Base-by-base conservation (phyloP, 2,888 invertebrate species). In the Poecilus cupreus region DNA sequence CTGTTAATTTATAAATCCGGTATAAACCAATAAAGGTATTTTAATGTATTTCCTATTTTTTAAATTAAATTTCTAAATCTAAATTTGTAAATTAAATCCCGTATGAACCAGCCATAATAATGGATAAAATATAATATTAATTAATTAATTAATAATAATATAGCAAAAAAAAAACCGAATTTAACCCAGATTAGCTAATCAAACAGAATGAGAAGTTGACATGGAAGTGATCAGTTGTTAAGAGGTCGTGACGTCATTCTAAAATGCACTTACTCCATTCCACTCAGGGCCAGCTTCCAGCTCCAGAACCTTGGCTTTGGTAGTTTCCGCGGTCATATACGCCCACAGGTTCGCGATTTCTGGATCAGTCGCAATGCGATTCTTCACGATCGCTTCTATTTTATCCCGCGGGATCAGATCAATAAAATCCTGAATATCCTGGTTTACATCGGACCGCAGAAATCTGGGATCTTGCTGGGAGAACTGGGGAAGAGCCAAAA, bases 251-350 rank as follows among this genome's bases (percentile, higher is more conserved):
- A 3, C 10, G 39, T 39, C 2, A 39, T 5, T 39, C 10, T 39
- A 39, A 39, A 3, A 3, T 3, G 10, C 3, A 39, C 39, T 39
- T 72, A 72, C 72, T 22, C 16, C 37, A 16, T 5, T 16, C 43
- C 39, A 39, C 43, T 72, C 72, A 6, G 72, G 20, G n/a, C 72
- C n/a, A 16, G 22, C 16, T 43, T 72, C 43, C 32, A 72, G 16
- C 13, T 39, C 72, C 5, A 72, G 20, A 4, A 37, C 22, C 43
- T 43, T 20, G 20, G 39, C 10, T 43, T 72, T 39, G 10, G 20
- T 22, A 2, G 20, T 18, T 18, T 72, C 72, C 20, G 72, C 39
- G 18, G 72, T 72, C 22, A 43, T 43, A 18, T 37, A 72, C 20
- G 43, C 72, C 43, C 46, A 72, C 16, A 43, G 10, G 3, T 37